phyloP scores from a whole-genome alignment of 2,113 vertebrate genomes.

The Poecilia latipinna region DNA sequence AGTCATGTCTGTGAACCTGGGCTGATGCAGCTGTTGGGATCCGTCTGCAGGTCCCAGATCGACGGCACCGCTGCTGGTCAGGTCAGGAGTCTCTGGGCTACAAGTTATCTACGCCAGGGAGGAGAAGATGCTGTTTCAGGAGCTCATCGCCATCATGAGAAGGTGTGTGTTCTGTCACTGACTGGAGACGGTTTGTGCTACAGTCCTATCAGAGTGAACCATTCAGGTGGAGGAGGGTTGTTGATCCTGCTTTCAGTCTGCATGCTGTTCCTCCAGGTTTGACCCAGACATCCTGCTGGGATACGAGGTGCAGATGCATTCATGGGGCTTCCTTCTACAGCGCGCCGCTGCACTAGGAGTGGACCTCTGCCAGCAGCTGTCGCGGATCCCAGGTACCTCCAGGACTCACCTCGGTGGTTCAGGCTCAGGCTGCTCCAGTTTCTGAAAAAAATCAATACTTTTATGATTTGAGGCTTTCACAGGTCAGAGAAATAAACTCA shows the following conservation, averaged over 20 bases:
- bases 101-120: slow-evolving; percentile 90
- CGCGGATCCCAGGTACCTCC: slow-evolving; percentile 90
- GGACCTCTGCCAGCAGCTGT: slow-evolving; percentile 93
- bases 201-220: not conserved
- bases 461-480: no score
- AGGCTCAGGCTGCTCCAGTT: not conserved
- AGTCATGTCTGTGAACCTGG: no score
- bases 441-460: no score
- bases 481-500: no score
- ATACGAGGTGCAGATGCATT: slow-evolving; percentile 97
- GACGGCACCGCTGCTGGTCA: slow-evolving; percentile 89
- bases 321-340: slow-evolving; percentile 98
- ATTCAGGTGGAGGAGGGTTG: not conserved
- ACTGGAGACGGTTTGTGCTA: not conserved
- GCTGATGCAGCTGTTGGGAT: not conserved
- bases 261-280: slow-evolving; percentile 80
- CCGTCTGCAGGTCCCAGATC: slow-evolving; percentile 80
- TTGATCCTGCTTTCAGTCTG: not conserved
- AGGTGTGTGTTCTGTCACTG: slow-evolving; percentile 80
- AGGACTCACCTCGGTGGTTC: not conserved
- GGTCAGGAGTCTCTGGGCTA: slow-evolving; percentile 92
- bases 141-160: slow-evolving; percentile 87
- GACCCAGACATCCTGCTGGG: slow-evolving; percentile 97
- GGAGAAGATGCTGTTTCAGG: slow-evolving; percentile 93
- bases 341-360: slow-evolving; percentile 87